phyloP scores from a whole-genome alignment of 2,888 invertebrate species.

The Gasteruption jaculator region DNA sequence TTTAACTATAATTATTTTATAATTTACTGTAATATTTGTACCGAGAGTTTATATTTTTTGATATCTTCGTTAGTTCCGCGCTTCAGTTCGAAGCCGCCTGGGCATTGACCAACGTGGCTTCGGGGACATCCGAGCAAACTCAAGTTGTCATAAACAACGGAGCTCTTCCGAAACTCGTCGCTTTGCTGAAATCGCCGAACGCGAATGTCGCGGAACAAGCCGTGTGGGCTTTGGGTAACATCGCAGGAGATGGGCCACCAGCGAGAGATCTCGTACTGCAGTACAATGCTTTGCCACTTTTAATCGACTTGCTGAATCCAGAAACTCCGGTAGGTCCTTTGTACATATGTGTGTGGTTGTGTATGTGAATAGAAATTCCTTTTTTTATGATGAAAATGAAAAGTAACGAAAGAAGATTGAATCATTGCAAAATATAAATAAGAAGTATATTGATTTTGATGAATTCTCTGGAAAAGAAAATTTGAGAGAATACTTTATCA shows the following conservation, averaged over 20 bases:
- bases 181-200: slow-evolving; percentile 64
- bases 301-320: slow-evolving; percentile 65
- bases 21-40: background rate
- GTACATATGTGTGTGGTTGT: too few relatives aligned
- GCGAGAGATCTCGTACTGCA: slow-evolving; percentile 78
- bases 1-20: slow-evolving; percentile 1
- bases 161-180: slow-evolving; percentile 79
- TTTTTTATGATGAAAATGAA: too few relatives aligned
- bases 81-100: slow-evolving; percentile 95
- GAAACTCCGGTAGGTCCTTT: slow-evolving; percentile 54
- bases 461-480: too few relatives aligned
- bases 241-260: slow-evolving; percentile 83
- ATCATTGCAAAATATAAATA: too few relatives aligned
- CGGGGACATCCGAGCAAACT: slow-evolving; percentile 90
- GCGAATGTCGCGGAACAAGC: slow-evolving; percentile 81
- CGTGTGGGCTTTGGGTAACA: slow-evolving; percentile 98
- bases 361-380: too few relatives aligned
- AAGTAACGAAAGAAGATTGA: too few relatives aligned
- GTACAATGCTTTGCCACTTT: slow-evolving; percentile 66
- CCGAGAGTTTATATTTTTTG: background rate
- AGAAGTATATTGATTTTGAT: too few relatives aligned
- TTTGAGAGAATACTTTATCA: too few relatives aligned
- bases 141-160: slow-evolving; percentile 78
- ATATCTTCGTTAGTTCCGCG: slow-evolving; percentile 57
- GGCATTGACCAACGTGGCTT: slow-evolving; percentile 97